Evolutionary conservation across 2,888 invertebrate genomes (phyloP), one percentile per base, ranked within the genome.

Genomic region (Amblyjoppa fuscipennis): DNA sequence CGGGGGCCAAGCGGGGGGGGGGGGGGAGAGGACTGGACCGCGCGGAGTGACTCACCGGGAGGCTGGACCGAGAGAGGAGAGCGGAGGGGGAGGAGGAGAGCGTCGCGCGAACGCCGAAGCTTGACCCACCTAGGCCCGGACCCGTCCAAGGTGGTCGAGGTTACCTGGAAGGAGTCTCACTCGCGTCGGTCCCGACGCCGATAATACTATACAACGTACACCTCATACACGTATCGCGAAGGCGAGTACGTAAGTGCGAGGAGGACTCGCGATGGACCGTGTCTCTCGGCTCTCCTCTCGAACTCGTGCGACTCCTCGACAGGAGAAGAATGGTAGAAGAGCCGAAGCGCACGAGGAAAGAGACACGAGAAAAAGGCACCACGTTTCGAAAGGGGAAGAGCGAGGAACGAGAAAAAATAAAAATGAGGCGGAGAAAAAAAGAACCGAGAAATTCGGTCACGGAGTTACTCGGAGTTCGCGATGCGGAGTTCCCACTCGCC

Each of bases 31-130:
- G 82, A 85, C 76, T 79, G 78, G 81, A 83, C 78, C 84, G 82
- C 81, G 25, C 25, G 28, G 90, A 91, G 91, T 93, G 93, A 93
- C 93, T 93, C 93, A 93, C 91, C 92, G 90, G 89, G 91, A 89
- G 87, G 85, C 91, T 89, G 89, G 83, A 83, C 87, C 87, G 69
- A 80, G 87, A 85, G 78, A 84, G 87, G 59, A 87, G 84, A 86
- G 87, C 87, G 56, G 64, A 61, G 69, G 38, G 81, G 73, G 74
- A 69, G 83, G 41, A 41, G 41, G 82, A 77, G 83, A 83, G 69
- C 80, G 86, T 79, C 85, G 81, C 87, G 87, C 83, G 85, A 79
- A 78, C 70, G 81, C 87, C 87, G 88, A 83, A 85, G 89, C 87
- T 77, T 92, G 92, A 92, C 92, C 92, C 92, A 92, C 91, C 92